Evolutionary conservation across 2,113 vertebrate genomes (phyloP).

Genomic region (Echinops telfairi): DNA sequence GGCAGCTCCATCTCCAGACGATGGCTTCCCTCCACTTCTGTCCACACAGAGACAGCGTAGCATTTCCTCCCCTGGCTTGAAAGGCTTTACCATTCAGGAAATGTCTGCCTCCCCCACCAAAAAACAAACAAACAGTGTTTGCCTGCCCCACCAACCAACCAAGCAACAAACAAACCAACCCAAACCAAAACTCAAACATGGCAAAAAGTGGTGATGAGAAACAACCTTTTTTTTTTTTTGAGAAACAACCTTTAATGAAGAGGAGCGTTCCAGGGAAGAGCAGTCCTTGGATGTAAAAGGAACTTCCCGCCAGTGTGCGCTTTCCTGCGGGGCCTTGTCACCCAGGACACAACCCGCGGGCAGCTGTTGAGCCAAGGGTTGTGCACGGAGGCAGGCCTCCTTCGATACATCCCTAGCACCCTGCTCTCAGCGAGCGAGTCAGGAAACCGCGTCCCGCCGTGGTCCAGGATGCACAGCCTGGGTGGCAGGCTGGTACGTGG

Average conservation of each 20-base stretch:
- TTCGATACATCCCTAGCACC: slow-evolving; percentile 21
- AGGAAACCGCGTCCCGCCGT: not conserved
- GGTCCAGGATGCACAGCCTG: not conserved
- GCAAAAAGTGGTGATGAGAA: no score
- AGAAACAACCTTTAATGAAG: not conserved
- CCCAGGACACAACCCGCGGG: not conserved
- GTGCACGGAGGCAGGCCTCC: no score
- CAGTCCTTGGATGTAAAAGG: not conserved
- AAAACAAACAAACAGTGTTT: no score
- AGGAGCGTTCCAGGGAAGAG: slow-evolving; percentile 6
- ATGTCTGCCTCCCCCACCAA: no score
- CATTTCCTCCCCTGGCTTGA: no score
- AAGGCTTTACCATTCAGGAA: no score
- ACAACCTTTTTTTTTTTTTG: not conserved
- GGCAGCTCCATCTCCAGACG: no score
- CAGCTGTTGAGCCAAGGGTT: not conserved
- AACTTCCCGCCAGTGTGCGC: not conserved
- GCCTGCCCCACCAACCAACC: no score
- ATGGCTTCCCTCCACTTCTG: no score
- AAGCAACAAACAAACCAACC: no score
- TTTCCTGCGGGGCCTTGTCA: not conserved
- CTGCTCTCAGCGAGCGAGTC: not conserved
- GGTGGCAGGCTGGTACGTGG: not conserved
- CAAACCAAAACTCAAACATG: no score
- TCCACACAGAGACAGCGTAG: not conserved